These are phyloP conservation scores for Plebejus anna DNA, from an alignment of 2,888 invertebrate species.

Conservation along the genomic window DNA sequence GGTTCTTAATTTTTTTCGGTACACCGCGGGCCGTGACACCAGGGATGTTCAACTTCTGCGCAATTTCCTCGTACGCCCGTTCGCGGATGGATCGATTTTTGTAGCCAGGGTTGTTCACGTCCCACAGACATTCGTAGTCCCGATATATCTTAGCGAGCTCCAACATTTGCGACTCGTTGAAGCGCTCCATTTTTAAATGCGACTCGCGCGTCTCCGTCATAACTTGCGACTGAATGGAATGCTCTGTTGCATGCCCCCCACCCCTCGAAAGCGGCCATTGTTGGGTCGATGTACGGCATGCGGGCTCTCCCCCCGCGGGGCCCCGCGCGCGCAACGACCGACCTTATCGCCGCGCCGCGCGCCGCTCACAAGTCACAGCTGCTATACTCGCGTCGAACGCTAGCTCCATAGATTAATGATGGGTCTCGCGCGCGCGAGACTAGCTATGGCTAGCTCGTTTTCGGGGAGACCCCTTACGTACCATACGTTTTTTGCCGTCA, in stretches of 20 bases:
- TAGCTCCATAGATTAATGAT: no score
- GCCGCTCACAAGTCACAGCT: no score
- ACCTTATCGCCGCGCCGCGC: background rate
- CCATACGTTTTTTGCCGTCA: no score
- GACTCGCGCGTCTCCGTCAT: background rate
- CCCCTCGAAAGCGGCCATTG: background rate
- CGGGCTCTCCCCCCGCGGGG: background rate
- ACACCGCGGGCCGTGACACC: conserved; percentile 37
- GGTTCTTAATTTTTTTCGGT: conserved; percentile 42
- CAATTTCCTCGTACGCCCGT: conserved; percentile 39
- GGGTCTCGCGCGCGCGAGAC: no score
- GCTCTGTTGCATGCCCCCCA: background rate
- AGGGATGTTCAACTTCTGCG: conserved; percentile 37
- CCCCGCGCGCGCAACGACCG: background rate
- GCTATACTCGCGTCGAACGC: no score
- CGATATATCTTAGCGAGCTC: conserved; percentile 38
- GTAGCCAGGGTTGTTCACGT: conserved; percentile 32
- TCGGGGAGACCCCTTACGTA: no score
- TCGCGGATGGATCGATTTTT: conserved; percentile 30
- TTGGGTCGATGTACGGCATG: conserved; percentile 6
- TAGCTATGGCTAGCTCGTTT: no score
- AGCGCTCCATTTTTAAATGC: conserved; percentile 36
- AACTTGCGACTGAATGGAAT: background rate
- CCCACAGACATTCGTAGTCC: conserved; percentile 40
- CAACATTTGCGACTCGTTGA: conserved; percentile 39